A percentile compares a stretch with the other conserved stretches of the same genome.
phyloP scores from a whole-genome alignment of 2,888 invertebrate species.

The Octodonta nipae region DNA sequence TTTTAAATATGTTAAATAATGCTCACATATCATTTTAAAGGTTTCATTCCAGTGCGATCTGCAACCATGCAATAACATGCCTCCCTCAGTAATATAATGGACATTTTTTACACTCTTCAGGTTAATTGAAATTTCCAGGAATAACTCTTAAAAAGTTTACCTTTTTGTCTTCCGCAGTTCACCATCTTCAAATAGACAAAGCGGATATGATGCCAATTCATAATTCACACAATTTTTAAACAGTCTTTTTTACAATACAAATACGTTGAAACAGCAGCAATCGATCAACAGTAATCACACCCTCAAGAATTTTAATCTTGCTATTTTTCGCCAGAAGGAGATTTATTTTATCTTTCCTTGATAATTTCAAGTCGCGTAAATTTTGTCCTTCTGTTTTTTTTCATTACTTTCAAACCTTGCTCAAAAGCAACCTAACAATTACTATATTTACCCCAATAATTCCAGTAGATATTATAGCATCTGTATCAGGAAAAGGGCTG shows the following conservation, averaged over 20 bases:
- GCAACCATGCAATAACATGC: conserved; percentile 1
- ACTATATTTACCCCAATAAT: conserved; percentile 9
- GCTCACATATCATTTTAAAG: background rate
- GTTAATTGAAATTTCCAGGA: background rate
- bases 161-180: background rate
- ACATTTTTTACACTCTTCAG: background rate
- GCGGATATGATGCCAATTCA: conserved; percentile 1
- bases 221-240: background rate
- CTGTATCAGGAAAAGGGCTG: conserved; percentile 10
- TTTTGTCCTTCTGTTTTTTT: conserved; percentile 4
- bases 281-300: conserved; percentile 11
- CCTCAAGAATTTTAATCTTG: conserved; percentile 9
- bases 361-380: conserved; percentile 6
- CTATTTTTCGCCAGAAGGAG: background rate
- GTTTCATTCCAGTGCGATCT: background rate
- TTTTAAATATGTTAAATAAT: background rate
- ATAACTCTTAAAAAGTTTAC: conserved; percentile 2
- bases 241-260: conserved; percentile 3
- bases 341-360: background rate
- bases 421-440: conserved; percentile 12
- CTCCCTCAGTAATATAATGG: background rate
- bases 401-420: conserved; percentile 9
- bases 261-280: conserved; percentile 9
- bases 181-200: conserved; percentile 1
- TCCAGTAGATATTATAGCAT: conserved; percentile 12